Conservation (phyloP, 2,888 invertebrate genomes). For the Parnassius mnemosyne region DNA sequence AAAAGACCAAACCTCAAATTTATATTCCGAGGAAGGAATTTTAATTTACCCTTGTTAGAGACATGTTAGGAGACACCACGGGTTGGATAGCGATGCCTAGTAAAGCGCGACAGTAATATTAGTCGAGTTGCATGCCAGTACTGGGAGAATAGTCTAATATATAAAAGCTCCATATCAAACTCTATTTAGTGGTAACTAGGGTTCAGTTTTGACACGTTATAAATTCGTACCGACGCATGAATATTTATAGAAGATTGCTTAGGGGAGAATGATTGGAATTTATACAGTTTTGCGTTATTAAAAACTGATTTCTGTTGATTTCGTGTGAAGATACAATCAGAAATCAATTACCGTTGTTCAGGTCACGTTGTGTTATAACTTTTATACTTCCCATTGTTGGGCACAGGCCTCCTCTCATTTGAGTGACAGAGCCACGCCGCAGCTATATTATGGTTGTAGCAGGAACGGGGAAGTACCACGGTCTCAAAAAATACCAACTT, state of each 20-base stretch:
- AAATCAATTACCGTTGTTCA: no score
- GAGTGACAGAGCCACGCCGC: no score
- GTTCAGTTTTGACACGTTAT: neutral
- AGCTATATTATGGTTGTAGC: no score
- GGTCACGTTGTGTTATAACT: no score
- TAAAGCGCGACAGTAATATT: slow-evolving; percentile 13
- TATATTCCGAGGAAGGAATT: slow-evolving; percentile 61
- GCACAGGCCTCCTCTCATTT: no score
- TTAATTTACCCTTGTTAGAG: slow-evolving; percentile 71
- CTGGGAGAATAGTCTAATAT: slow-evolving; percentile 1
- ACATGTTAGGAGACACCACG: slow-evolving; percentile 39
- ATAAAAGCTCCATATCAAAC: neutral
- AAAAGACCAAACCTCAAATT: slow-evolving; percentile 47
- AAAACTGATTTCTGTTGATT: slow-evolving; percentile 5
- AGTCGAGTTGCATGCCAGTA: slow-evolving; percentile 8
- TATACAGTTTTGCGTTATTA: slow-evolving; percentile 14
- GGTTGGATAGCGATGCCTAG: slow-evolving; percentile 20
- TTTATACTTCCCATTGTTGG: no score
- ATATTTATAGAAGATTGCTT: slow-evolving; percentile 17
- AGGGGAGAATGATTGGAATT: slow-evolving; percentile 10
- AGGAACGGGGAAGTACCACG: no score
- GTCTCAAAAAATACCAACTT: no score
- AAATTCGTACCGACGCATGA: neutral
- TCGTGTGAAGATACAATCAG: no score
- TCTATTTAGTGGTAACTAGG: neutral